Base-by-base conservation (phyloP, 2,113 vertebrate genomes). In the Leiothrix lutea region DNA sequence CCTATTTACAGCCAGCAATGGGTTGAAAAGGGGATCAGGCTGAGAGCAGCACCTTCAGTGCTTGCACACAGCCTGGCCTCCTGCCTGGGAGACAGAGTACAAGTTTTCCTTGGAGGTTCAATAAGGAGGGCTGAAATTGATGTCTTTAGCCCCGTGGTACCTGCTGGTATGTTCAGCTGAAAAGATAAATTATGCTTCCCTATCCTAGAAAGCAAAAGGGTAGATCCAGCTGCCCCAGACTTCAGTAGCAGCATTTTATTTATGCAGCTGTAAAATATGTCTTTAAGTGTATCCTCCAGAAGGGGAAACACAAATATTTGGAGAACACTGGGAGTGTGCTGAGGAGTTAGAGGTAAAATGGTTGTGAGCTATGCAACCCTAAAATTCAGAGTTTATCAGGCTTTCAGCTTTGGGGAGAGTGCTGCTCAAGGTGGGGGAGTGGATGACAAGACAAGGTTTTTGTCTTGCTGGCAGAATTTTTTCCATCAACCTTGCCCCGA, bases 91-190 rank as follows among this genome's bases (percentile, higher is more conserved):
- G 79, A 93, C 8, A 77, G 79, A 86, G 40, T 35, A 91, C 40
- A 80, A 57, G 62, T 92, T 97, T 96, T 69, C 38, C 45, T 93
- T 93, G 94, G 97, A 90, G 80, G 42, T 78, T 95, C 92, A 56
- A 45, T 84, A 95, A 82, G 62, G 47, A 94, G 86, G 71, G 57
- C 38, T 92, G 74, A 95, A 97, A 92, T 77, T 86, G 70, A 93
- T 96, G 87, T 45, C 54, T 95, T 94, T 83, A 80, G 19, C 45
- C 8, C 51, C 53, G 47, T 44, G 73, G 40, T 79, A 91, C 50
- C 67, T 94, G 80, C 19, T 78, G 83, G 29, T 77, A 75, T 57
- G 29, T 54, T 91, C 62, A 80, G 14, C 78, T 69, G 62, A 70
- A 91, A 85, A 85, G 67, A 31, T 42, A 38, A 82, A 84, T 64